Evolutionary conservation across 1,140 invertebrate species (phyloP), one percentile per base, ranked within the genome.

Genomic region (Drosophila mayri): DNA sequence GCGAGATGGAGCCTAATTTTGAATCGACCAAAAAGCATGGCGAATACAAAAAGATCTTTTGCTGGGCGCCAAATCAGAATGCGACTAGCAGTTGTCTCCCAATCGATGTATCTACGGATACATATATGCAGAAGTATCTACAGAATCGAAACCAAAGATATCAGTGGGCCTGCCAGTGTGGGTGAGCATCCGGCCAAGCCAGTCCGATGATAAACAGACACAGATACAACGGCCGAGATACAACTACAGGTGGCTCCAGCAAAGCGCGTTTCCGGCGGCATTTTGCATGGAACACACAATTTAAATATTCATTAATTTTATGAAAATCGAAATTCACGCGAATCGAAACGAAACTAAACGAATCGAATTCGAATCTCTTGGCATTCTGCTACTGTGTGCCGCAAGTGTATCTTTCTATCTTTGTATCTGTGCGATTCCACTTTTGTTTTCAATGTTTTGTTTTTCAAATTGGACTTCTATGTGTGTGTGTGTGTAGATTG

Each of bases 271-370:
- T 88, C 85, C 85, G 85, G 85, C 77, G 81, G 67, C 68, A 62
- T 85, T 90, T 88, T 70, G 64, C 80, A 79, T 84, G 76, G 79
- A 75, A 44, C 74, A 44, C 77, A 90, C 81, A 81, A 79, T 81
- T 90, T 88, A 90, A 90, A 88, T 88, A 90, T 88, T 88, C 85
- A 88, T 88, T 88, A 85, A 90, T 85, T 85, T 88, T 76, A 90
- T 88, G 82, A 90, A 80, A 88, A 90, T 88, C 84, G 84, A 86
- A 86, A 85, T 85, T 85, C 72, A 80, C 60, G 64, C 67, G 63
- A 83, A 83, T 85, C 66, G 73, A 71, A 80, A 59, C 76, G 54
- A 67, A 66, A 68, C 54, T 38, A 14, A 52, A 65, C 79, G 50
- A 65, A 64, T 63, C 55, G 44, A 16, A 49, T n/a, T 28, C 28